A percentile compares a stretch with the other conserved stretches of the same genome.
Evolutionary conservation across 2,113 vertebrate genomes (phyloP).

Genomic region (Motacilla tschutschensis): DNA sequence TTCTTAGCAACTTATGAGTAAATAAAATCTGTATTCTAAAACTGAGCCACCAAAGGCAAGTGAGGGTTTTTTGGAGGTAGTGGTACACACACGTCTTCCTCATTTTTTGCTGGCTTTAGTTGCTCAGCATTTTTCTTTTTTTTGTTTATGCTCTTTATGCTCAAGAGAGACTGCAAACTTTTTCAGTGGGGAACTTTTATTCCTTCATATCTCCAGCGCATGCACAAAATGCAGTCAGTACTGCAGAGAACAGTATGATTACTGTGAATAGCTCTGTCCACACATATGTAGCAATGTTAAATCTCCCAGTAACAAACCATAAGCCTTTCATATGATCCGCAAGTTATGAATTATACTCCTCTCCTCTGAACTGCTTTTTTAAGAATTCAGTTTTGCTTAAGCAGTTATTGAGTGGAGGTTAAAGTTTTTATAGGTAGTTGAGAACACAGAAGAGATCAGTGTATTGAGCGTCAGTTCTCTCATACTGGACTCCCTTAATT

Average conservation of each 20-base stretch:
- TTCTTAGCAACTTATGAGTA: not conserved
- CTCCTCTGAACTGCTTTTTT: not conserved
- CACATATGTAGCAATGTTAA: not conserved
- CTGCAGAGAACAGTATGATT: not conserved
- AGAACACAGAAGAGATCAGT: not conserved
- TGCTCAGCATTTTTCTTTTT: not conserved
- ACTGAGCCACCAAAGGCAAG: not conserved
- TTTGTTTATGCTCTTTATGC: not conserved
- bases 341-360: not conserved
- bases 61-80: not conserved
- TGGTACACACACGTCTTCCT: not conserved
- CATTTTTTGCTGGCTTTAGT: not conserved
- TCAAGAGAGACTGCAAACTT: not conserved
- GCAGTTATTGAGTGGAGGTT: not conserved
- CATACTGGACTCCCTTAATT: not conserved
- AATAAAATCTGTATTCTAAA: not conserved
- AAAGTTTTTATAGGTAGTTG: not conserved
- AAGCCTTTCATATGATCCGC: not conserved
- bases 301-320: not conserved
- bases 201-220: not conserved
- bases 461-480: accelerated
- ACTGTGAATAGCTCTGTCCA: not conserved
- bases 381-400: not conserved
- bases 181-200: not conserved
- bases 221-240: not conserved